Conservation (phyloP, 1,140 invertebrate species). For the Zaprionus lachaisei region DNA sequence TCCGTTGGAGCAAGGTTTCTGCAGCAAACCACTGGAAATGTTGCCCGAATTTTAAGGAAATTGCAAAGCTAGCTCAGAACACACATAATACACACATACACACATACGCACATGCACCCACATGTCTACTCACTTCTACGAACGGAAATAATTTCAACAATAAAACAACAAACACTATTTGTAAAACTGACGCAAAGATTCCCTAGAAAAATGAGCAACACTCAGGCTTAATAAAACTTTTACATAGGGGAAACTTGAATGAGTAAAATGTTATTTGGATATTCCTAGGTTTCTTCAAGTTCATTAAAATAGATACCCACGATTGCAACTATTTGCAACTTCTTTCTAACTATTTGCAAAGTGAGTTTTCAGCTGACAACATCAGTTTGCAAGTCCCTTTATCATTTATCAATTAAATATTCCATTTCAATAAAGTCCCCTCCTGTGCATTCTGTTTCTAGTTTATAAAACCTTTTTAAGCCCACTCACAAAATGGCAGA, state of each 20-base stretch:
- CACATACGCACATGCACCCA: constrained; percentile 2
- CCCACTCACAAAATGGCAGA: not conserved
- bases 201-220: constrained; percentile 25
- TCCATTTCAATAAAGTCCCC: constrained; percentile 5
- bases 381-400: not conserved
- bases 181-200: constrained; percentile 10
- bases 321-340: too few relatives aligned
- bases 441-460: not conserved
- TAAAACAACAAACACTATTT: constrained; percentile 1
- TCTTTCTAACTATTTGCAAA: not conserved
- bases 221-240: not conserved
- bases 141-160: constrained; percentile 27
- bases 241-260: not conserved
- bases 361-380: not conserved
- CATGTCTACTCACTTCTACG: not conserved
- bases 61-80: constrained; percentile 34
- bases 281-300: not conserved
- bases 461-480: not conserved
- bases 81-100: constrained; percentile 16
- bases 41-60: constrained; percentile 40
- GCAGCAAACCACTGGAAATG: constrained; percentile 13
- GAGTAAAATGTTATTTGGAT: not conserved
- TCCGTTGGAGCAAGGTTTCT: constrained; percentile 32
- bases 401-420: constrained; percentile 5
- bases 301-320: too few relatives aligned